Evolutionary conservation across 2,797 vertebrate genomes (phyloP), one percentile per base, ranked within the genome.

Genomic region (Melanotaenia nigrans): DNA sequence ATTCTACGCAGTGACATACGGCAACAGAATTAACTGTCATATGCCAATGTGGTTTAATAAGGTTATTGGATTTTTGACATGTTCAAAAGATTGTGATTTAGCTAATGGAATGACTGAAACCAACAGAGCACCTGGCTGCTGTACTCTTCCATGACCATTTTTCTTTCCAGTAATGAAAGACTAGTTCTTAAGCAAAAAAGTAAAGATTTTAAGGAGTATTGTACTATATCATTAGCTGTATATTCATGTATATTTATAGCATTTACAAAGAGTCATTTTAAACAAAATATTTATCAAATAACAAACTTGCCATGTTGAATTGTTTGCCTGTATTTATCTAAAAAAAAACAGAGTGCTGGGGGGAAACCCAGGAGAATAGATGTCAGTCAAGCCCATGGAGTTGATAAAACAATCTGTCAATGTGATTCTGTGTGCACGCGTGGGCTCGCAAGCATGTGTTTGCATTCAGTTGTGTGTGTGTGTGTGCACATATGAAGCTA

Each of bases 1-100:
- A 89, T 92, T 92, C 70, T 88, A 87, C 79, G 79, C 71, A 81
- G 84, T 90, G 88, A 88, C 92, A 93, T 92, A 91, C 73, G 78
- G 90, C 86, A 89, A 77, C 85, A 91, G 88, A 92, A 93, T 93
- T 87, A 94, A 90, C 93, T 91, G 88, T 92, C 87, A 85, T 89
- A 89, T 86, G 91, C 92, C 92, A 93, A 70, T 88, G 83, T 83
- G 75, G 85, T 90, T 90, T 93, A 92, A 94, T 91, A 68, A 49
- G 56, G 73, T 93, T 94, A 94, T 85, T 92, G 75, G 83, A 92
- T 89, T 92, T 93, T 90, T 92, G 81, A 92, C 89, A 90, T 89
- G 90, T 93, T 91, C 85, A 84, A 87, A 93, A 93, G 71, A 85
- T 62, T 68, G 49, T 80, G 68, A 82, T 89, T 88, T 85, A 79